phyloP scores from a whole-genome alignment of 1,140 invertebrate species.

The Globodera ellingtonae region DNA sequence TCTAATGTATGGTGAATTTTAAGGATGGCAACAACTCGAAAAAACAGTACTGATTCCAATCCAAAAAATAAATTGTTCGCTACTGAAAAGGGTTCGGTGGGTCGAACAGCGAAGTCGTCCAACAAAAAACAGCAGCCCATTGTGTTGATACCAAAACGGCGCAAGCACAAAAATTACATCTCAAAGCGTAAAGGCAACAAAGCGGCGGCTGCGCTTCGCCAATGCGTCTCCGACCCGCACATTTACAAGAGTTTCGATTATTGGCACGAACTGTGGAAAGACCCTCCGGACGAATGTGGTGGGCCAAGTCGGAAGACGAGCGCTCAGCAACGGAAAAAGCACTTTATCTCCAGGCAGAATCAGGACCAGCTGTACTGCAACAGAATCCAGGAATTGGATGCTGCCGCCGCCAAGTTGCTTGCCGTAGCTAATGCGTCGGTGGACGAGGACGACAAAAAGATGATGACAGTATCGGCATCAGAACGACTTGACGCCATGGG shows the following conservation, averaged over 20 bases:
- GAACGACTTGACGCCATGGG: conserved; percentile 26
- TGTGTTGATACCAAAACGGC: conserved; percentile 50
- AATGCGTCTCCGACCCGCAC: conserved; percentile 46
- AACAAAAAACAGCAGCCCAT: conserved; percentile 33
- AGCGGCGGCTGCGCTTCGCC: conserved; percentile 27
- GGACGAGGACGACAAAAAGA: conserved; percentile 14
- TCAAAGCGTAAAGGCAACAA: conserved; percentile 44
- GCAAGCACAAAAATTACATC: conserved; percentile 57
- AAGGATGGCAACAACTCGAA: conserved; percentile 9
- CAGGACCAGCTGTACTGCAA: conserved; percentile 1
- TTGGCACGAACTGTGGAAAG: conserved; percentile 31
- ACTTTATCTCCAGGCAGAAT: background rate
- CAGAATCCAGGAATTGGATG: conserved; percentile 29
- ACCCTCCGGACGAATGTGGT: background rate
- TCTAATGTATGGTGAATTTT: background rate
- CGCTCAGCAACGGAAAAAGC: background rate
- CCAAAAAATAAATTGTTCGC: conserved; percentile 1
- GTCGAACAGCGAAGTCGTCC: background rate
- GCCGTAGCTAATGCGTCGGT: conserved; percentile 6
- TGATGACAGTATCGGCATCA: conserved; percentile 24
- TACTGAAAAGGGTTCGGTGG: background rate
- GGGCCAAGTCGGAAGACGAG: background rate
- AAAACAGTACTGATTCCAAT: background rate
- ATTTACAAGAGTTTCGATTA: conserved; percentile 50
- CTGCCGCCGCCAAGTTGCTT: conserved; percentile 16